phyloP scores from a whole-genome alignment of 2,797 vertebrate species.

The Oreochromis grahami region DNA sequence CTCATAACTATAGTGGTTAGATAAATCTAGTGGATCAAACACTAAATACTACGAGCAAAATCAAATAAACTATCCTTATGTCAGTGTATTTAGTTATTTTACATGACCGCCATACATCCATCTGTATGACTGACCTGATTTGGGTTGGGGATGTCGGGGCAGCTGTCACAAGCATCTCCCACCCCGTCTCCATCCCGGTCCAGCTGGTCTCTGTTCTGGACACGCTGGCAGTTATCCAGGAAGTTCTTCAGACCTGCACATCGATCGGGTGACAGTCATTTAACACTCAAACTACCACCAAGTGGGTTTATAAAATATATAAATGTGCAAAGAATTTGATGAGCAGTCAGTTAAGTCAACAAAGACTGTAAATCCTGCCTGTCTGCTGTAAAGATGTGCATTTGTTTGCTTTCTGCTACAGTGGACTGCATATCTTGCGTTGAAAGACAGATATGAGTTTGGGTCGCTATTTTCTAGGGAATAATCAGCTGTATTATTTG shows the following conservation, averaged over 20 bases:
- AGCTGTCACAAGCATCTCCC: constrained; percentile 96
- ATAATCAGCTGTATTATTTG: not conserved
- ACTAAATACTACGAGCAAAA: not conserved
- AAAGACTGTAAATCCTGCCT: not conserved
- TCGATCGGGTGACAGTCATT: not conserved
- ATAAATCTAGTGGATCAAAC: not conserved
- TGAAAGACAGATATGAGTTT: not conserved
- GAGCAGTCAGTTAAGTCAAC: not conserved
- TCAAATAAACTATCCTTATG: too few species aligned
- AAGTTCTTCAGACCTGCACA: constrained; percentile 89
- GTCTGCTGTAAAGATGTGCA: not conserved
- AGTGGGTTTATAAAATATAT: not conserved
- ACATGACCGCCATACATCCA: not conserved
- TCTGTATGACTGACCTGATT: constrained; percentile 85
- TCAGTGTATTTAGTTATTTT: not conserved
- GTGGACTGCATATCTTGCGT: not conserved
- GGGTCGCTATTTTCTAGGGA: not conserved
- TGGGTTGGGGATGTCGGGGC: constrained; percentile 92
- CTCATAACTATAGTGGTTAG: not conserved
- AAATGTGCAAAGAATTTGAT: not conserved
- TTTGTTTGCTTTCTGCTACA: not conserved
- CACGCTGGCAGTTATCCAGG: constrained; percentile 91
- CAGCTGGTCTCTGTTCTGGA: constrained; percentile 86
- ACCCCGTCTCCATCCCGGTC: constrained; percentile 92
- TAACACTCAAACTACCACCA: not conserved